Evolutionary conservation across 2,888 invertebrate species (phyloP), one percentile per base, ranked within the genome.

Genomic region (Pemphredon lugubris): DNA sequence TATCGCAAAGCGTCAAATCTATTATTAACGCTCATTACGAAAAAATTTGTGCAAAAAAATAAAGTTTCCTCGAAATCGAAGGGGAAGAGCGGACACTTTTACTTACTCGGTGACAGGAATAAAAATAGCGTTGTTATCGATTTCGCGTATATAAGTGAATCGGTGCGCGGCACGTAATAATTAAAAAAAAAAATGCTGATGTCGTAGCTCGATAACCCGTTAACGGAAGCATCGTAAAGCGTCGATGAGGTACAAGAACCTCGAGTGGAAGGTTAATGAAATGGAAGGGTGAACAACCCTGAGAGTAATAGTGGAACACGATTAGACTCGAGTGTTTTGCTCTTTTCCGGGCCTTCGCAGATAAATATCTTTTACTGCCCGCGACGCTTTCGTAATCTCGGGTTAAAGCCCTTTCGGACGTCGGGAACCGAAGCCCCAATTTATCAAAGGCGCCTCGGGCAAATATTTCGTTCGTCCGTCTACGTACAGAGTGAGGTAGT

Each of bases 241-340:
- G 69, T 68, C 75, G 79, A 73, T 74, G 77, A 77, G 73, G 74
- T 65, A 68, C 74, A 61, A 67, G 73, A 67, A 57, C 64, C 63
- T 68, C 63, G 60, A 54, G 61, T 60, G 68, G 63, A 71, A 60
- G 77, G 76, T 75, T 79, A 85, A 84, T 85, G 83, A 84, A 82
- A 81, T 77, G 80, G 79, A 81, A 83, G 81, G 82, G 84, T 84
- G 82, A 86, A 85, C 74, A 81, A 77, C 80, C 80, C 81, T 83
- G 68, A 71, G 71, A 76, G 58, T 69, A 70, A 77, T 51, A 67
- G 73, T 68, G 65, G 54, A 67, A 63, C 71, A 60, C 71, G 63
- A 69, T 66, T 64, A 26, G 26, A n/a, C n/a, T n/a, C n/a, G n/a
- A 67, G 64, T 70, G 23, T 16, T 68, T 61, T 61, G 45, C 55